phyloP scores from a whole-genome alignment of 1,140 invertebrate species.

The Euwallacea fornicatus region DNA sequence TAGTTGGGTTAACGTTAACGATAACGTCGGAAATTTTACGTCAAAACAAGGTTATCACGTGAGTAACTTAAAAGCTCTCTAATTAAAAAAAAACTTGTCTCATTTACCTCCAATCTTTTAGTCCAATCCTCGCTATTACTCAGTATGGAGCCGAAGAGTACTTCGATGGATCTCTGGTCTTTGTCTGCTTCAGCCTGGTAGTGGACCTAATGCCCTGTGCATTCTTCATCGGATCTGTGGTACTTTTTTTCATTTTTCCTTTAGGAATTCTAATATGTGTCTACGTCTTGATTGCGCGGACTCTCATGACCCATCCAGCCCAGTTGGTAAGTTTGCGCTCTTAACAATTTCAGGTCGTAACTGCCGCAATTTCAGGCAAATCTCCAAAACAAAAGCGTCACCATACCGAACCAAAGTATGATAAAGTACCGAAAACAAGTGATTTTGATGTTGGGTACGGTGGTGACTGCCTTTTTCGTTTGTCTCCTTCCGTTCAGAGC shows the following conservation, averaged over 20 bases:
- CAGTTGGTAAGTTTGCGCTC: conserved; percentile 56
- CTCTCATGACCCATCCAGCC: conserved; percentile 76
- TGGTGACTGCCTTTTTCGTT: conserved; percentile 88
- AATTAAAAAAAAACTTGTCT: background rate
- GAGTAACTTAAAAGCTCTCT: too few species aligned
- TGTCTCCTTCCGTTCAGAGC: conserved; percentile 86
- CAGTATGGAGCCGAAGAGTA: conserved; percentile 70
- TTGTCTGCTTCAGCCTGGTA: conserved; percentile 74
- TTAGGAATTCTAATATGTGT: conserved; percentile 76
- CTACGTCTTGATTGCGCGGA: conserved; percentile 80
- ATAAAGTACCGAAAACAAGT: conserved; percentile 72
- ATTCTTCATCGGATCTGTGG: conserved; percentile 78
- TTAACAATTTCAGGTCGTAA: background rate
- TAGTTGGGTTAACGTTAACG: too few species aligned
- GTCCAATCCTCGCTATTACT: conserved; percentile 77
- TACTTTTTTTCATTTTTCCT: conserved; percentile 82
- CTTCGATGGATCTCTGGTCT: conserved; percentile 68
- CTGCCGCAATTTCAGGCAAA: conserved; percentile 9
- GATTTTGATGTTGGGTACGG: conserved; percentile 87
- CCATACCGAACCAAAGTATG: conserved; percentile 55
- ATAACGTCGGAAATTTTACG: too few species aligned
- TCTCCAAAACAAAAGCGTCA: conserved; percentile 40
- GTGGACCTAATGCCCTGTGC: conserved; percentile 71
- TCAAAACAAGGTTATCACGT: too few species aligned
- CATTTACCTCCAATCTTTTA: conserved; percentile 55